Base-by-base conservation (phyloP, 2,888 invertebrate genomes). In the Rhagonycha fulva region DNA sequence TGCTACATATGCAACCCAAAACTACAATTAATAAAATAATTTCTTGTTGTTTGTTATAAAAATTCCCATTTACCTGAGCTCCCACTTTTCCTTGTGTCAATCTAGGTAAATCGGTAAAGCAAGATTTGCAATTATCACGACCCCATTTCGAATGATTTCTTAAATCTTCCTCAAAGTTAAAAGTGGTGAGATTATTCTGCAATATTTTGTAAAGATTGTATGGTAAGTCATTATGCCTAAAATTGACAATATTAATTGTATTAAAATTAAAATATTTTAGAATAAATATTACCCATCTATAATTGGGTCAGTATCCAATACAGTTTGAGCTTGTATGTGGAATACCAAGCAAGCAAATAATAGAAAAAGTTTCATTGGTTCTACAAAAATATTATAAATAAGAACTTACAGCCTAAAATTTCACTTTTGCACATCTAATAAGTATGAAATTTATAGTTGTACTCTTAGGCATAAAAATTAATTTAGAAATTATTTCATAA, bases 1-100 rank as follows among this genome's bases (percentile, higher is more conserved):
- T 0, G 83, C 82, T 0, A 89, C 89, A 81, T 90, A 92, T 1
- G 91, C 90, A 0, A 89, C 90, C 91, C 92, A 92, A 82, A 92
- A 91, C 91, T 92, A 83, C n/a, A 86, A 77, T 23, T 67, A 73
- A 76, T 68, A 3, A 62, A 19, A n/a, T 61, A 47, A 4, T 62
- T 70, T 24, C 7, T 24, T 61, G 61, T 11, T 68, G 9, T 60
- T 12, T 19, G 9, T 32, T 23, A 47, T 11, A 47, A 12, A 60
- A 60, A n/a, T 14, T 1, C 11, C 10, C 32, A 70, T 62, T 85
- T 85, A 89, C 89, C 85, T 91, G 91, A 10, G 89, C 91, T 11
- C 90, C 91, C 1, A 92, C 84, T 86, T 88, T 89, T 70, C 91
- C 91, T 77, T 86, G 75, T 62, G 82, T 82, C 28, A 91, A 82